phyloP scores from a whole-genome alignment of 2,888 invertebrate genomes.

The Thereva unica region DNA sequence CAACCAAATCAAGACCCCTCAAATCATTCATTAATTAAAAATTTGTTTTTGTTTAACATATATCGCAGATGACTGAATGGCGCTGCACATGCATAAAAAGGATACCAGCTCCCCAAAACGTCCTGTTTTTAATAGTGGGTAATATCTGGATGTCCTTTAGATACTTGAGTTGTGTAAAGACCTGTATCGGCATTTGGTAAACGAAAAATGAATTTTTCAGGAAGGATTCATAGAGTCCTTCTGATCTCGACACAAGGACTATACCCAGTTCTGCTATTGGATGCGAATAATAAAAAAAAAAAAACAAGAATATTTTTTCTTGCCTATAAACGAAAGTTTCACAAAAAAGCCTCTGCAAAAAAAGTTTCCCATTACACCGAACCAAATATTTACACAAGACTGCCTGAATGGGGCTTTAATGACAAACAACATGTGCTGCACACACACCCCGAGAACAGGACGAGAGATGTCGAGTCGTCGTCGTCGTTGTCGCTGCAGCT shows the following conservation, averaged over 20 bases:
- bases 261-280: conserved; percentile 15
- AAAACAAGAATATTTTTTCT: neutral
- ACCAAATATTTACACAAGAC: conserved; percentile 45
- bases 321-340: conserved; percentile 13
- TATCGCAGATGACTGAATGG: too few relatives aligned
- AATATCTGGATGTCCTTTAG: conserved; percentile 8
- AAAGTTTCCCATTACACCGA: conserved; percentile 44
- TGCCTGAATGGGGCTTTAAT: conserved; percentile 40
- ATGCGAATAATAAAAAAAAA: too few relatives aligned
- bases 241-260: conserved; percentile 16
- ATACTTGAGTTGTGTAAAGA: conserved; percentile 20
- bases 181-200: conserved; percentile 14
- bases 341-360: conserved; percentile 23
- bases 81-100: too few relatives aligned
- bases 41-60: too few relatives aligned
- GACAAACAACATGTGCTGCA: conserved; percentile 29
- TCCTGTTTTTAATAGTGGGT: too few relatives aligned
- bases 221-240: conserved; percentile 19
- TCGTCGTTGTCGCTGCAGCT: neutral
- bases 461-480: too few relatives aligned
- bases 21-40: too few relatives aligned
- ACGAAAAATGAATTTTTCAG: conserved; percentile 30
- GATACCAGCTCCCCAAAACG: too few relatives aligned
- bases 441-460: conserved; percentile 6
- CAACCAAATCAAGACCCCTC: too few relatives aligned